These are phyloP conservation scores for Thinocorus orbignyianus DNA, from an alignment of 2,113 vertebrate species.

Conservation along the genomic window DNA sequence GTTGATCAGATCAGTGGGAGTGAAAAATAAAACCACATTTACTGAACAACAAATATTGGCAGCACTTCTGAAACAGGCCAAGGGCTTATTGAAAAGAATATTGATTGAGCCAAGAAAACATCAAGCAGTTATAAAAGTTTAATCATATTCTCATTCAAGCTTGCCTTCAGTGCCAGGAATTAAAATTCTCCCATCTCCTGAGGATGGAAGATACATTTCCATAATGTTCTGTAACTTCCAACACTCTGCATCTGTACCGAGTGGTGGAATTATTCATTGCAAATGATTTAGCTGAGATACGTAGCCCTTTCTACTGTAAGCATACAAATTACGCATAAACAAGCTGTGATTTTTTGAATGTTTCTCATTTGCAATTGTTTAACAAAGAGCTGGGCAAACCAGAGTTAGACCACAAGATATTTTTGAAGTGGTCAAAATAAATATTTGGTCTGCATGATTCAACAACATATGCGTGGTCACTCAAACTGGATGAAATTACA, in stretches of 20 bases:
- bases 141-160: conserved; percentile 53
- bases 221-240: conserved; percentile 36
- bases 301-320: neutral
- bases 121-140: conserved; percentile 56
- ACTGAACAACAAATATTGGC: conserved; percentile 37
- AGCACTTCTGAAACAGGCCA: conserved; percentile 30
- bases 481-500: neutral
- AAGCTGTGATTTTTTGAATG: neutral
- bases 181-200: conserved; percentile 23
- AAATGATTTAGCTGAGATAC: conserved; percentile 32
- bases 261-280: conserved; percentile 4
- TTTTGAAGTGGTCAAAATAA: conserved; percentile 1
- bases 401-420: neutral
- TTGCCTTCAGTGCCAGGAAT: conserved; percentile 50
- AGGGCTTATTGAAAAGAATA: conserved; percentile 49
- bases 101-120: conserved; percentile 63
- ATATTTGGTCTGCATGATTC: neutral
- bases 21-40: conserved; percentile 52
- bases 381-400: neutral
- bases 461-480: neutral
- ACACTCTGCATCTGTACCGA: neutral
- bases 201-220: conserved; percentile 49
- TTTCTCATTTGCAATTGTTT: conserved; percentile 22
- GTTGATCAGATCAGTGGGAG: conserved; percentile 6
- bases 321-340: neutral